phyloP scores from a whole-genome alignment of 2,797 vertebrate genomes.

The Galago senegalensis region DNA sequence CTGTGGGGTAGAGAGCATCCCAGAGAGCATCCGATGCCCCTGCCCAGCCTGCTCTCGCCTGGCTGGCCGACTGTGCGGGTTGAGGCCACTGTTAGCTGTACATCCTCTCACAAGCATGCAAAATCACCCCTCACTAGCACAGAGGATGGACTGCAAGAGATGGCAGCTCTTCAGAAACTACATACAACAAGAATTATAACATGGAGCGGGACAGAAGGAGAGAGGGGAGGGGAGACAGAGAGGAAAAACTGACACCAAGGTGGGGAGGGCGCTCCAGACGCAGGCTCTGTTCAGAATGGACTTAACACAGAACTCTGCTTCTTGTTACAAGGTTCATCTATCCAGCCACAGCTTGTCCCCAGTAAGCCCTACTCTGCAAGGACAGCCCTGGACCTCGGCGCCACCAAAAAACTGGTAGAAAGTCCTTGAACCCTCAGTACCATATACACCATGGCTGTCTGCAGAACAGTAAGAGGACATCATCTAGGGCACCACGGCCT shows the following conservation, averaged over 20 bases:
- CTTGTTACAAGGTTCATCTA: fast-evolving
- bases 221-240: too few species aligned
- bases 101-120: background rate
- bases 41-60: background rate
- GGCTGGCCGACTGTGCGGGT: background rate
- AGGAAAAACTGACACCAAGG: too few species aligned
- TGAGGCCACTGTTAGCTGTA: background rate
- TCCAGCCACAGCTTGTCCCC: background rate
- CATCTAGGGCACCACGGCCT: background rate
- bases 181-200: background rate
- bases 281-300: background rate
- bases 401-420: background rate
- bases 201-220: too few species aligned
- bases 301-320: background rate
- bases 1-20: background rate
- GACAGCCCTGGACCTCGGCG: background rate
- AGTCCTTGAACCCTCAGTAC: background rate
- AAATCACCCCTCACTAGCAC: background rate
- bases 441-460: background rate
- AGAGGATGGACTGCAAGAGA: background rate
- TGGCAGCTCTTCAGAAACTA: background rate
- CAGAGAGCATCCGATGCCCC: background rate
- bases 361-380: background rate
- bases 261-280: fast-evolving
- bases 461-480: too few species aligned